Base-by-base conservation (phyloP, 2,113 vertebrate genomes). In the Chaenocephalus aceratus region DNA sequence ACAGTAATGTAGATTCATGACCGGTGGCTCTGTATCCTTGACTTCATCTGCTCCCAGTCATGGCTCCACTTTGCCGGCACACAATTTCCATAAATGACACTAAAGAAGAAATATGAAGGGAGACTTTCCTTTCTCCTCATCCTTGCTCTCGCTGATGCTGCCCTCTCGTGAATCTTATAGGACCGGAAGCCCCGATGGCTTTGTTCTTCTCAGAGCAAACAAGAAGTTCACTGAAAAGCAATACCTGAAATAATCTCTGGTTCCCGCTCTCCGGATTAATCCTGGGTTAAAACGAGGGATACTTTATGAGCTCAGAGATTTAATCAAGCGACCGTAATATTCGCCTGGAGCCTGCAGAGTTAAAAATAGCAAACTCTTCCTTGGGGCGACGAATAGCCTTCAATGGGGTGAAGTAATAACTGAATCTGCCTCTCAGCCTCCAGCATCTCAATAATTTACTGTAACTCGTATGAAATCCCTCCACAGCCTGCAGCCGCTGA, bases 1-100 rank as follows among this genome's bases (percentile, higher is more conserved):
- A 6, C 36, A 6, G 36, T 93, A 90, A 90, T 91, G 82, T 80
- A 84, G 78, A 92, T 86, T 89, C 78, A 79, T 69, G 69, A 81
- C 81, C 21, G 72, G 44, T 66, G 74, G 77, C 76, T 82, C 56
- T 26, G 23, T 49, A 57, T 88, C 86, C 89, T 93, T 93, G 90
- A 92, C 91, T 91, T 79, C 80, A 83, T 88, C 72, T 85, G 41
- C 75, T 79, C 80, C 56, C 86, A 71, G 85, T 93, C 83, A 74
- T 65, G 59, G 71, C 30, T 83, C 78, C 85, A 77, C 78, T 89
- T 88, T 84, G 80, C 87, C 79, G 60, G 75, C 82, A 81, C 86
- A 80, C 78, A 92, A 92, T 94, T 94, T 92, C 73, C 89, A 92
- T 93, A 93, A 94, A 90, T 90, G 91, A 90, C 86, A 90, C 76